Base-by-base conservation (phyloP, 2,797 vertebrate genomes). In the Aeoliscus strigatus region DNA sequence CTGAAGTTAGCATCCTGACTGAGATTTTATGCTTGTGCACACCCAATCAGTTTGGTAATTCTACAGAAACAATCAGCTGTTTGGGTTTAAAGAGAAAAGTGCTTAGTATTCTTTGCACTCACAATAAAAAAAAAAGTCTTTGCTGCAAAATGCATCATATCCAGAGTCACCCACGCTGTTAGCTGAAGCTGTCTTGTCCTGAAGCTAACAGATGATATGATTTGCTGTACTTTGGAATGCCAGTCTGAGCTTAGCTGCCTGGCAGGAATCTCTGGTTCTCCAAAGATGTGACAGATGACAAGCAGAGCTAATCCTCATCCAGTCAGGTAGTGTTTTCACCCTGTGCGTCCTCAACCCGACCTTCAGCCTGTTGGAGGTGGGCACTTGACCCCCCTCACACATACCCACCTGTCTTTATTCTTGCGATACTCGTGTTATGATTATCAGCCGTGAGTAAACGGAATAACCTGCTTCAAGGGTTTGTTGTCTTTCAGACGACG, bases 401-500 rank as follows among this genome's bases (percentile, higher is more conserved):
- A 7, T 29, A 13, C 7, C 8, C 14, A 5, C 21, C 17, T 15
- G 18, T 13, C 14, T 40, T 14, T 30, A 16, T 41, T 27, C 34
- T 41, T 23, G n/a, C n/a, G n/a, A n/a, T n/a, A n/a, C n/a, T n/a
- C n/a, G 18, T 21, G 18, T 21, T 21, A 21, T 6, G 6, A 6
- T 21, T 21, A 21, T 12, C 15, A 33, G 15, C n/a, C n/a, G 6
- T 16, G n/a, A 30, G 17, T 11, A 43, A 28, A 33, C 39, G 18
- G 30, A 33, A 37, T 16, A 9, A 39, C 6, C 1, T 21, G 46
- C 31, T 41, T 66, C 46, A 31, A 1, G 3, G 10, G 8, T 47
- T 49, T 42, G 23, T 66, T 27, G 64, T 13, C 44, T 74, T 51
- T 48, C 86, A 96, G 94, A 97, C 31, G 94, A 97, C 1, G 94